A percentile compares a stretch with the other conserved stretches of the same genome.
These are phyloP conservation scores for Sphaerophoria taeniata DNA, from an alignment of 2,888 invertebrate species.

Conservation along the genomic window DNA sequence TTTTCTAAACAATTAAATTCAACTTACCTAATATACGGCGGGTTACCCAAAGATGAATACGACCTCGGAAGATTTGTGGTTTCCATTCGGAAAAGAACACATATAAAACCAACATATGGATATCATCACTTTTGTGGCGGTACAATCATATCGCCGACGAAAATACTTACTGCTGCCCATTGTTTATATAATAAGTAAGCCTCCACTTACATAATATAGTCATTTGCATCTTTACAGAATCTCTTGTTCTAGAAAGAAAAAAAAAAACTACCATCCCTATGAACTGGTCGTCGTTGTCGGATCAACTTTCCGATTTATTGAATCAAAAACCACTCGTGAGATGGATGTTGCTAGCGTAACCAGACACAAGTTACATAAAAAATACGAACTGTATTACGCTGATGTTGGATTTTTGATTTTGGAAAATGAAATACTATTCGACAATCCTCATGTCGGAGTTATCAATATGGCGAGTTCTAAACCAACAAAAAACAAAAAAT, in stretches of 20 bases:
- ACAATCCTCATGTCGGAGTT: conserved; percentile 1
- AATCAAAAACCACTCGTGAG: neutral
- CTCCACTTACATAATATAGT: too few relatives aligned
- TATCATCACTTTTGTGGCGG: conserved; percentile 53
- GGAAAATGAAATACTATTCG: conserved; percentile 20
- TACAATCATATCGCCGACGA: conserved; percentile 34
- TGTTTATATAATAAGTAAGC: conserved; percentile 36
- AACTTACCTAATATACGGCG: conserved; percentile 14
- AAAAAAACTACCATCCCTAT: neutral
- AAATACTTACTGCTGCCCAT: conserved; percentile 59
- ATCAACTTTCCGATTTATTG: conserved; percentile 24
- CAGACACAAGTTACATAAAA: neutral
- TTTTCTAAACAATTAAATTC: neutral
- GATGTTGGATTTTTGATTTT: conserved; percentile 44
- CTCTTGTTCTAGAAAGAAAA: too few relatives aligned
- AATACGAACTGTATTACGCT: neutral
- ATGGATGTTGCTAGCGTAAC: neutral
- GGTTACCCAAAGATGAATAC: conserved; percentile 6
- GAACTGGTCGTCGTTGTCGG: conserved; percentile 37
- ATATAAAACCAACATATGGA: conserved; percentile 15
- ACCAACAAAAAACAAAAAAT: neutral
- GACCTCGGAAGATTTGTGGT: conserved; percentile 28
- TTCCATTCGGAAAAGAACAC: conserved; percentile 35
- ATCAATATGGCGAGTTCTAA: neutral
- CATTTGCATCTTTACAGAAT: too few relatives aligned